A percentile compares a stretch with the other conserved stretches of the same genome.
Evolutionary conservation across 2,797 vertebrate genomes (phyloP).

Genomic region (Hypotaenidia philippensis): DNA sequence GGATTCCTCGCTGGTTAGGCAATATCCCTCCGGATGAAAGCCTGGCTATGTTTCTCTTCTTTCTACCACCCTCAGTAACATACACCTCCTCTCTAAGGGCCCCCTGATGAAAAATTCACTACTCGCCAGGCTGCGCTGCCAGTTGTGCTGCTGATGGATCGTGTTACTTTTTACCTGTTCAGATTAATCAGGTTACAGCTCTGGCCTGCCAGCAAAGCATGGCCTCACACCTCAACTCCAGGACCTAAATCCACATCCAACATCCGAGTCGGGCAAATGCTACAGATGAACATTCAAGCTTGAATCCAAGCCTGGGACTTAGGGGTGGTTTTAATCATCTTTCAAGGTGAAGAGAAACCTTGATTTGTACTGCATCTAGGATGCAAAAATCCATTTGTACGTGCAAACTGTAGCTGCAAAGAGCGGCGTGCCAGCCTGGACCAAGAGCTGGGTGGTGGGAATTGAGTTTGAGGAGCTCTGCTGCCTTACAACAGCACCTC

Average conservation of each 20-base stretch:
- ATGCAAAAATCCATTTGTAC: background rate
- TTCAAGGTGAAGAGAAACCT: background rate
- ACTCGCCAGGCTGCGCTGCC: background rate
- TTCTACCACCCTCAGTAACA: slow-evolving; percentile 34
- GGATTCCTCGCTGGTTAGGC: slow-evolving; percentile 43
- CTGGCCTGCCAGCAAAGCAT: slow-evolving; percentile 20
- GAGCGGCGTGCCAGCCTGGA: background rate
- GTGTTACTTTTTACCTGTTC: slow-evolving; percentile 40
- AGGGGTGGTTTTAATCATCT: background rate
- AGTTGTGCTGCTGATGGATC: slow-evolving; percentile 9
- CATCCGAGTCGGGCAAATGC: fast-evolving
- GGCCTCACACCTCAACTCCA: slow-evolving; percentile 25
- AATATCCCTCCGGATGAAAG: slow-evolving; percentile 46
- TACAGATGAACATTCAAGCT: background rate
- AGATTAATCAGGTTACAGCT: slow-evolving; percentile 59
- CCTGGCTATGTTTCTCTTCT: slow-evolving; percentile 19
- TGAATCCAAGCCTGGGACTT: background rate
- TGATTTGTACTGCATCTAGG: fast-evolving
- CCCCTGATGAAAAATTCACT: slow-evolving; percentile 65
- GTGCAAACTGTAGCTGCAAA: no score
- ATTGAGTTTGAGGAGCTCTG: background rate
- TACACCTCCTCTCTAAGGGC: slow-evolving; percentile 36
- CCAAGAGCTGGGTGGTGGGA: background rate
- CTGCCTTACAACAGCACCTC: background rate
- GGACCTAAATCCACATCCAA: background rate